Base-by-base conservation (phyloP, 2,113 vertebrate genomes). In the Gymnocephalus cernua region DNA sequence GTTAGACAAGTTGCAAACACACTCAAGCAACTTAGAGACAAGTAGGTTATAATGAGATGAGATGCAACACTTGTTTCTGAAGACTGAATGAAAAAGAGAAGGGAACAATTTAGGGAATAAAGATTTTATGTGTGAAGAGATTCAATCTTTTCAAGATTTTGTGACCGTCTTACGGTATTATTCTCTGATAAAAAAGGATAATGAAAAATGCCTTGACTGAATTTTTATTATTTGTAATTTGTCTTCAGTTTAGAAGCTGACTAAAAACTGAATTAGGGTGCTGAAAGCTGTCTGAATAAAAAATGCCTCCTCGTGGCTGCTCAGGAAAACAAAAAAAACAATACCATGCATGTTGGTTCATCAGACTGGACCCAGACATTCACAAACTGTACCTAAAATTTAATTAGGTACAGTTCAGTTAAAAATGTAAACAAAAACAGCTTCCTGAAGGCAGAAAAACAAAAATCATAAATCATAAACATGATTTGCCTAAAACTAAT, bases 11-110 rank as follows among this genome's bases (percentile, higher is more conserved):
- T 16, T 23, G 65, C 32, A 27, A 14, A 50, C 35, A 79, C 27
- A 51, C 53, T 44, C 59, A 50, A 58, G 59, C 38, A 77, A 23
- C 6, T 66, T 1, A 3, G 27, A 64, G 11, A 65, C 18, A 25
- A 16, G 16, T 4, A 38, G 6, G 45, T 56, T 54, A 57, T 3
- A 53, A 54, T 8, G 13, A 18, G 51, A 64, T 11, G 1, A 25
- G 1, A 47, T 64, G 32, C 45, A 64, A 41, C 23, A 67, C 16
- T 64, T 27, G 14, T 63, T 66, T 64, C n/a, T 64, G 18, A 65
- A 27, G 47, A 85, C 12, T 56, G 11, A 45, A 68, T 5, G 27
- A 71, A 74, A 68, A 64, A 19, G 35, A 68, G 13, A 6, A 59
- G 2, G 1, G 10, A 19, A 14, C 3, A n/a, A 14, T n/a, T n/a